Percentiles rank a stretch among this genome's conserved stretches.
phyloP scores from a whole-genome alignment of 2,113 vertebrate genomes.

The Castor canadensis region DNA sequence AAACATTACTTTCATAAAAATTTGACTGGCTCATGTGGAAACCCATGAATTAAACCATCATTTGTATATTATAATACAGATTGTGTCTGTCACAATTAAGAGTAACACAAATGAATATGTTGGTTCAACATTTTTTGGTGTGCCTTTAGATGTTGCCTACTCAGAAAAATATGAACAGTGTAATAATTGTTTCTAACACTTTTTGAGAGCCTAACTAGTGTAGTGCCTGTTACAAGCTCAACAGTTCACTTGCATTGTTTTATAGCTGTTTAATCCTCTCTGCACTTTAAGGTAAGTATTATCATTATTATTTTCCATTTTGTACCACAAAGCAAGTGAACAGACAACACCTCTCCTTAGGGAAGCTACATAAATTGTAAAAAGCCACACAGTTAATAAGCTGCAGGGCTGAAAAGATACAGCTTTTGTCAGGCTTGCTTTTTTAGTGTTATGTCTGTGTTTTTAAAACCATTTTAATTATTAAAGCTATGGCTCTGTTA shows the following conservation, averaged over 20 bases:
- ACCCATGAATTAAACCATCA: slow-evolving; percentile 2
- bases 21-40: background rate
- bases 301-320: background rate
- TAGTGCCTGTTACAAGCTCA: background rate
- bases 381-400: background rate
- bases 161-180: background rate
- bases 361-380: background rate
- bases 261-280: background rate
- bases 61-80: background rate
- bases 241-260: background rate
- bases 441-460: background rate
- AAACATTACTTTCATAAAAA: slow-evolving; percentile 9
- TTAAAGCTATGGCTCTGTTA: background rate
- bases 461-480: background rate
- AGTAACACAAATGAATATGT: background rate
- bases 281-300: background rate
- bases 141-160: background rate
- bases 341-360: background rate
- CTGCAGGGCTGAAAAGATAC: background rate
- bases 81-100: background rate
- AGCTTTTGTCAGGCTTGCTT: background rate
- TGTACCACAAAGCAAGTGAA: background rate
- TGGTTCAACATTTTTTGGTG: background rate
- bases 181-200: background rate
- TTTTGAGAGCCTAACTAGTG: background rate